Evolutionary conservation across 2,888 invertebrate genomes (phyloP).

Genomic region (Helicoverpa assulta): DNA sequence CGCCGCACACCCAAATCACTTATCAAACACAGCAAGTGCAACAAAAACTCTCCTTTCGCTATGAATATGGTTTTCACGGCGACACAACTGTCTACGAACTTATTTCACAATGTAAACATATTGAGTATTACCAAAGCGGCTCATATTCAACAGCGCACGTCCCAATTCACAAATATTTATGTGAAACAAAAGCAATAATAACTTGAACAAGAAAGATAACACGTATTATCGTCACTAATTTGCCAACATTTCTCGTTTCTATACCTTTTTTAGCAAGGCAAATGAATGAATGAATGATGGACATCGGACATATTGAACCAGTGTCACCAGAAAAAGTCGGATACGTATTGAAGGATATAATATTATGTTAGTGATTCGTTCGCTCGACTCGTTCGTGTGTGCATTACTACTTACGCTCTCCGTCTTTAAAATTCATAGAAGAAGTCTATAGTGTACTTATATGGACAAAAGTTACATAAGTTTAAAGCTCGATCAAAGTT

Average conservation of each 20-base stretch:
- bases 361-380: too few relatives aligned
- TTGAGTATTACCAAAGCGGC: conserved; percentile 71
- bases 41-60: conserved; percentile 82
- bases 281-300: conserved; percentile 81
- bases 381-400: too few relatives aligned
- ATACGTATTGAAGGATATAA: conserved; percentile 8
- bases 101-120: conserved; percentile 88
- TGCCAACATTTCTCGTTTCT: conserved; percentile 87
- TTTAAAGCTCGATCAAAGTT: too few relatives aligned
- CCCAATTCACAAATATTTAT: conserved; percentile 62
- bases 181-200: conserved; percentile 65
- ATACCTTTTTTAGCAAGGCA: conserved; percentile 83
- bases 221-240: conserved; percentile 84
- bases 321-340: conserved; percentile 60
- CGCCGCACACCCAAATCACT: conserved; percentile 64
- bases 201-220: conserved; percentile 77
- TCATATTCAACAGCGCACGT: conserved; percentile 63
- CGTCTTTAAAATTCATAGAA: too few relatives aligned
- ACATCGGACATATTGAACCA: conserved; percentile 72
- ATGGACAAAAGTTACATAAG: too few relatives aligned
- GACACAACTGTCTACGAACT: conserved; percentile 69
- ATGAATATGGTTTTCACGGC: conserved; percentile 77
- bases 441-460: too few relatives aligned
- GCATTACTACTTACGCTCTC: too few relatives aligned
- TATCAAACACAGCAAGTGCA: conserved; percentile 75